Base-by-base conservation (phyloP, 2,888 invertebrate species). In the Thecocarcelia acutangulata region DNA sequence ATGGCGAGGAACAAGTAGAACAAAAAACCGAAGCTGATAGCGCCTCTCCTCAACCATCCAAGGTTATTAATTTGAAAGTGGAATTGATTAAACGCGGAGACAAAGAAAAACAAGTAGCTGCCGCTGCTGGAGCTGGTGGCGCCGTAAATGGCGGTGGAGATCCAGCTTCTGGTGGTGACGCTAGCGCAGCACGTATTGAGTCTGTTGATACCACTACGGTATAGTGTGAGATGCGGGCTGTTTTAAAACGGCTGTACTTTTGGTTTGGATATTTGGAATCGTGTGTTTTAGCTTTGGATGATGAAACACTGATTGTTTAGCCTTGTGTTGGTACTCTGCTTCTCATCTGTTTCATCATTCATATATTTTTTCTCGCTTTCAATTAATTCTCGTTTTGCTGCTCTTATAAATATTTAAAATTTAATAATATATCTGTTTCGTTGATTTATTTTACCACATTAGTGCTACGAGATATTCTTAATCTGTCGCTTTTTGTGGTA, bases 141-240 rank as follows among this genome's bases (percentile, higher is more conserved):
- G 83, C 82, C 50, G 33, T 66, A 37, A 74, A 68, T 28, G 83
- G 84, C 59, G 82, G 77, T 54, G 86, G 85, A 50, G 83, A 83
- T 50, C 84, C 80, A 37, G 84, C 73, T 33, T 86, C 75, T 52
- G 87, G 85, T 13, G 85, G 84, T 44, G 88, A 87, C 44, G 86
- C 84, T 70, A 84, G 85, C 77, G 85, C 85, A 75, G 84, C 87
- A 84, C 89, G 89, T 83, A 88, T 90, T 83, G 90, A 90, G 85
- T 87, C 89, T 68, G 90, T 90, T 80, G 89, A 90, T 85, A 90
- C 91, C 76, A 90, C 90, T 85, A 88, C 90, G 84, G 91, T 90
- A 88, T 90, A 91, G 90, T 90, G 90, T 89, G 89, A 89, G 84
- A 83, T 86, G 80, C 86, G 87, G 79, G 87, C 88, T 87, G 90